A percentile compares a stretch with the other conserved stretches of the same genome.
Evolutionary conservation across 2,797 vertebrate species (phyloP).

Genomic region (Sardinella longiceps): DNA sequence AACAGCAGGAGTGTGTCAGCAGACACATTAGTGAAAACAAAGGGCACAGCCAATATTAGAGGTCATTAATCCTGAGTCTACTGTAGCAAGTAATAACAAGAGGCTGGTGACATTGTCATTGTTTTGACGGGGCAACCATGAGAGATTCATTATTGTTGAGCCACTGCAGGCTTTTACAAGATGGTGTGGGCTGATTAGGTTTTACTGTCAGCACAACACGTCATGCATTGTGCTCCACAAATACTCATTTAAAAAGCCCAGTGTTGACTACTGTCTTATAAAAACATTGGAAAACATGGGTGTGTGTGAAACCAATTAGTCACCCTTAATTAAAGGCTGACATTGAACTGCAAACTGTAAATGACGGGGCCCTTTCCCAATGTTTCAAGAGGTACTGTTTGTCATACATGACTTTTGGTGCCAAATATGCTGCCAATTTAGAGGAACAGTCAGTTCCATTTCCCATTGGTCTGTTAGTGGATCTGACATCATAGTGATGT

Average conservation of each 20-base stretch:
- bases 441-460: constrained; percentile 16
- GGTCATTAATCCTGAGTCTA: background rate
- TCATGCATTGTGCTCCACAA: background rate
- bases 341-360: constrained; percentile 7
- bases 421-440: background rate
- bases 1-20: background rate
- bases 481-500: constrained; percentile 28
- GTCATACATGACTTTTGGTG: background rate
- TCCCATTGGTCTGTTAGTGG: constrained; percentile 30
- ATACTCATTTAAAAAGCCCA: constrained; percentile 13
- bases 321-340: constrained; percentile 36
- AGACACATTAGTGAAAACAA: background rate
- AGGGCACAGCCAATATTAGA: background rate
- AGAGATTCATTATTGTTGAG: background rate
- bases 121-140: background rate
- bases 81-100: background rate
- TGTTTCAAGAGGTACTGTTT: background rate
- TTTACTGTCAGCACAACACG: constrained; percentile 28
- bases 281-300: constrained; percentile 20
- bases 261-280: constrained; percentile 27
- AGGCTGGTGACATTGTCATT: background rate
- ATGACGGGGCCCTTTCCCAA: background rate
- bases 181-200: constrained; percentile 3
- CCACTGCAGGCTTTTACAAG: background rate
- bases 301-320: constrained; percentile 31